Conservation (phyloP, 2,888 invertebrate genomes). For the Megastigmus dorsalis region DNA sequence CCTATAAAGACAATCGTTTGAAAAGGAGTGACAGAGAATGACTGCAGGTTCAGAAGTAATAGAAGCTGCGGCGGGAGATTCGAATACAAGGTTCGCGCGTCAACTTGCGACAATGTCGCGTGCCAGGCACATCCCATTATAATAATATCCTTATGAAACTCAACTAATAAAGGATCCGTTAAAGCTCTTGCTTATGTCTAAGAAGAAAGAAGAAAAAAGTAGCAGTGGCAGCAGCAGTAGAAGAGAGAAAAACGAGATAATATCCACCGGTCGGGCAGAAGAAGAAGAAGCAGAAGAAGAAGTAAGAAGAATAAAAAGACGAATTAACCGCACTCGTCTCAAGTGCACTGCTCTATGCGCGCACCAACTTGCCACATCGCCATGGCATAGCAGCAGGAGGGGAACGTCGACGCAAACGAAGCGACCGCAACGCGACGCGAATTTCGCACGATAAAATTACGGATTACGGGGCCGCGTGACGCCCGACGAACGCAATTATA, state of each 20-base stretch:
- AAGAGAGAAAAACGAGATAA: neutral
- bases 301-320: too few species aligned
- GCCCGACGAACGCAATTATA: neutral
- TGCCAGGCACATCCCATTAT: too few species aligned
- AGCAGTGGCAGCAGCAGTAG: neutral
- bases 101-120: constrained; percentile 40
- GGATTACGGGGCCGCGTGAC: neutral
- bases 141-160: constrained; percentile 41
- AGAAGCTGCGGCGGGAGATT: too few species aligned
- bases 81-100: neutral
- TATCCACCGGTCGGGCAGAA: too few species aligned
- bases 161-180: constrained; percentile 42
- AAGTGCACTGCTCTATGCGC: constrained; percentile 25
- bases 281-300: neutral
- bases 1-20: neutral
- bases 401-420: too few species aligned
- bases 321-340: constrained; percentile 45
- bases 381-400: too few species aligned
- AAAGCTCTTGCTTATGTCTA: neutral
- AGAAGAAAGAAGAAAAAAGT: neutral
- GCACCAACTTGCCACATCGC: constrained; percentile 45
- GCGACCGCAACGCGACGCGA: constrained; percentile 19
- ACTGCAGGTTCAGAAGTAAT: too few species aligned
- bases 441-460: constrained; percentile 37
- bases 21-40: neutral